phyloP scores from a whole-genome alignment of 1,140 invertebrate species.

The Papilio dardanus region DNA sequence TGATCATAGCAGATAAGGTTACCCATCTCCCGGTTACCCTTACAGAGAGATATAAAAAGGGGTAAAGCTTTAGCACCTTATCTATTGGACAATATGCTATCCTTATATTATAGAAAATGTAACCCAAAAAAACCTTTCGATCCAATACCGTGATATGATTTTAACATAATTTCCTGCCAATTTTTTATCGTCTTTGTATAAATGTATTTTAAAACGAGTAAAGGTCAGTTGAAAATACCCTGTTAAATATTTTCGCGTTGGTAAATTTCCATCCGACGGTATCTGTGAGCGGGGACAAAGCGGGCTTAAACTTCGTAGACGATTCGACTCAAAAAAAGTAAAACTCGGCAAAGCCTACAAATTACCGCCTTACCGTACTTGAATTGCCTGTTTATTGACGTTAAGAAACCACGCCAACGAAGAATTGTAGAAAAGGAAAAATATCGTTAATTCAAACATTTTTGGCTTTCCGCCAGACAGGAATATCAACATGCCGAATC shows the following conservation, averaged over 20 bases:
- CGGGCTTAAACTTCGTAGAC: constrained; percentile 20
- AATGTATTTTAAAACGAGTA: background rate
- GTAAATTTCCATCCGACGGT: constrained; percentile 1
- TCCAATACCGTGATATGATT: background rate
- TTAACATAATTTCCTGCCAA: background rate
- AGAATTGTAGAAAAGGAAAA: constrained; percentile 26
- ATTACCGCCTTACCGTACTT: constrained; percentile 35
- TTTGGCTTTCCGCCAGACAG: constrained; percentile 31
- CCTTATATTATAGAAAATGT: too few relatives aligned
- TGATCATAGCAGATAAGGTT: background rate
- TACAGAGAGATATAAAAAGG: too few relatives aligned
- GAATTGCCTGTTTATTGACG: constrained; percentile 36
- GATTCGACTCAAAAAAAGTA: constrained; percentile 34
- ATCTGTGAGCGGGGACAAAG: constrained; percentile 4
- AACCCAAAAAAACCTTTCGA: background rate
- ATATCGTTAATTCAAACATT: constrained; percentile 33
- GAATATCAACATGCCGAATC: constrained; percentile 37
- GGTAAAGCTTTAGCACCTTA: too few relatives aligned
- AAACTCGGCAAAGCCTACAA: constrained; percentile 34
- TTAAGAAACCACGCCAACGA: constrained; percentile 8
- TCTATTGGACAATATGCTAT: too few relatives aligned
- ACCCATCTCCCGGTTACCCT: too few relatives aligned
- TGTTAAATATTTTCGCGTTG: constrained; percentile 6
- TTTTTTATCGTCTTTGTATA: background rate
- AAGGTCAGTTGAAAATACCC: background rate